Base-by-base conservation (phyloP, 2,113 vertebrate species). In the Mustelus asterias region DNA sequence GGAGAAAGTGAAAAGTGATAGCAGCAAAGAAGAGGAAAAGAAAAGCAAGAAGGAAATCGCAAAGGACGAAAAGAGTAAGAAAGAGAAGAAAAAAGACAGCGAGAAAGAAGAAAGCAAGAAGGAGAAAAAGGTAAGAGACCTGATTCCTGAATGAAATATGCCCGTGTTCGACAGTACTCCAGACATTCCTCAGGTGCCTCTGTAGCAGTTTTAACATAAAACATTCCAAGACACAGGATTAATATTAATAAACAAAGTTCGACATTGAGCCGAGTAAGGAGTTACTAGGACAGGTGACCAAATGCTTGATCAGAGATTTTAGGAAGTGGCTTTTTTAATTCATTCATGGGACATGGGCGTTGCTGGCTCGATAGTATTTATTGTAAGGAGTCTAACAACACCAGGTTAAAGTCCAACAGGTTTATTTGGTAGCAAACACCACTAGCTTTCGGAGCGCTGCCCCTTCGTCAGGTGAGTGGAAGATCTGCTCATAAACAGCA, bases 31-130 rank as follows among this genome's bases (percentile, higher is more conserved):
- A 9, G 97, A 97, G 85, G 97, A 98, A 96, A 98, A 96, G 96
- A 94, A 97, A 96, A 97, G 97, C 96, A 98, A 98, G 96, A 95
- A 96, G 5, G 98, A 98, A 96, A 98, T 97, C 69, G 98, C 98
- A 96, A 99, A 99, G 96, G 98, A 99, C 96, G 98, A 99, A 16
- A 98, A 98, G 96, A 98, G 97, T 96, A 98, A 99, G 96, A 99
- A 99, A 96, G 97, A 98, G 96, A 98, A 98, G 96, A 98, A 98
- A 96, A 98, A 98, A 96, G 97, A 99, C 97, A 96, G 94, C 26
- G 98, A 98, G 96, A 98, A 98, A 58, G 98, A 98, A 94, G 98
- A 98, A 97, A 97, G 97, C 95, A 97, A 97, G 85, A 96, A 96
- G 0, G 97, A 98, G 96, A 99, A 99, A 97, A 99, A 99, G 96